These are phyloP conservation scores for Diaphora mendica DNA, from an alignment of 2,888 invertebrate species.

Conservation along the genomic window DNA sequence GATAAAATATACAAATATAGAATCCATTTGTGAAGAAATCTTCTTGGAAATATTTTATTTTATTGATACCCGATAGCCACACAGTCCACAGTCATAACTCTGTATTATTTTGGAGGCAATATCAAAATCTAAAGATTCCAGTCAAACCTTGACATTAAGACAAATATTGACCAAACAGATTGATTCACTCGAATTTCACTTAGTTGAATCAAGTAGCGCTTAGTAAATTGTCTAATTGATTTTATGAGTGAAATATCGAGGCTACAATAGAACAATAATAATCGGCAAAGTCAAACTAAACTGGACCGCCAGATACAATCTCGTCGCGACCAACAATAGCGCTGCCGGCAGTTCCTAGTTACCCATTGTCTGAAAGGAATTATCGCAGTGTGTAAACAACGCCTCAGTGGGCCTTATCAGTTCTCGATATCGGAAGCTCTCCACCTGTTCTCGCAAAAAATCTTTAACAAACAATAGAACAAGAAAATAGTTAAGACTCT, in stretches of 20 bases:
- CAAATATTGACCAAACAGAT: background rate
- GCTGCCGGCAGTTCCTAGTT: background rate
- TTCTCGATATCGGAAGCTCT: constrained; percentile 36
- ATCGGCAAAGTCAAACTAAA: background rate
- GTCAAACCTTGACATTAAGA: background rate
- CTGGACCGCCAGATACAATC: constrained; percentile 5
- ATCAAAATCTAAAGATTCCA: background rate
- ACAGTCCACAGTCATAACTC: background rate
- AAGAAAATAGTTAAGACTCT: constrained; percentile 60
- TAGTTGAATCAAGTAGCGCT: background rate
- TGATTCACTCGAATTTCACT: background rate
- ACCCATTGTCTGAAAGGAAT: constrained; percentile 22
- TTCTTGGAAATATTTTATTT: background rate
- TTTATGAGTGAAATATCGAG: background rate
- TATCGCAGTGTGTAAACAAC: constrained; percentile 28
- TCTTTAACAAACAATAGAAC: constrained; percentile 58
- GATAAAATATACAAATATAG: background rate
- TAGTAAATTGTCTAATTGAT: background rate
- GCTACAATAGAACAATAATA: constrained; percentile 1
- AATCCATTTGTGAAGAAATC: background rate
- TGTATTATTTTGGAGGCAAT: background rate
- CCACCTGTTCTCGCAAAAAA: constrained; percentile 31
- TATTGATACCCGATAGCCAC: background rate
- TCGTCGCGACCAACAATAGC: constrained; percentile 12
- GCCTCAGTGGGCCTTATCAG: constrained; percentile 34